Evolutionary conservation across 2,888 invertebrate genomes (phyloP).

Genomic region (Entomobrya proxima): DNA sequence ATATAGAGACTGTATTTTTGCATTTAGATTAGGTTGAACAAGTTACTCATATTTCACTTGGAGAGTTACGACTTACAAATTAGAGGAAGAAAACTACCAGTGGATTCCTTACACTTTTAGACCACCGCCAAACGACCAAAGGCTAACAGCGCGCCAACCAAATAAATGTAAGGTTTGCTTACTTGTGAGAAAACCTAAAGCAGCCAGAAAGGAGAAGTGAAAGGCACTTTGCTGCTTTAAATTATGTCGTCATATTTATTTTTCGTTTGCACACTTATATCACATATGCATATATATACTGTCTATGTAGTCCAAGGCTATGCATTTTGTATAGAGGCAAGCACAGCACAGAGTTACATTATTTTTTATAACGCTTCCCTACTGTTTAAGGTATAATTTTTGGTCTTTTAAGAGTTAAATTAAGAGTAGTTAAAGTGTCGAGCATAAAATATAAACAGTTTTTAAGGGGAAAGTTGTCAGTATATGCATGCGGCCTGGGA

Average conservation of each 20-base stretch:
- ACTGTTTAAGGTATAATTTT: slow-evolving; percentile 17
- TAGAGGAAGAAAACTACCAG: slow-evolving; percentile 25
- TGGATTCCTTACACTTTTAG: slow-evolving; percentile 17
- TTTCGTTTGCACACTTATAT: background rate
- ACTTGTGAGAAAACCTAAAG: background rate
- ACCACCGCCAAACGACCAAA: background rate
- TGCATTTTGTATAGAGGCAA: no score
- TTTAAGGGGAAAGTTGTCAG: background rate
- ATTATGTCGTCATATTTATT: slow-evolving; percentile 37
- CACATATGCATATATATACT: background rate
- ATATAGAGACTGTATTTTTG: no score
- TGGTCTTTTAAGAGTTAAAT: slow-evolving; percentile 35
- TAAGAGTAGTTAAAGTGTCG: slow-evolving; percentile 32
- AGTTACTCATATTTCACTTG: slow-evolving; percentile 13
- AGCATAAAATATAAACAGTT: slow-evolving; percentile 26
- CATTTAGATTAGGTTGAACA: slow-evolving; percentile 4
- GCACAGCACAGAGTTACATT: no score
- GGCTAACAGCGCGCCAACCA: background rate
- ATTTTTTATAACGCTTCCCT: background rate
- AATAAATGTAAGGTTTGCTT: background rate
- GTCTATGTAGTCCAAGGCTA: background rate
- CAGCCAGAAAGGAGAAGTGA: background rate
- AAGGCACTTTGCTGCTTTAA: slow-evolving; percentile 23
- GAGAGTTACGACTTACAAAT: slow-evolving; percentile 40
- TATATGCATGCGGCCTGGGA: slow-evolving; percentile 14